phyloP scores from a whole-genome alignment of 2,113 vertebrate species.

The Apteryx mantelli region DNA sequence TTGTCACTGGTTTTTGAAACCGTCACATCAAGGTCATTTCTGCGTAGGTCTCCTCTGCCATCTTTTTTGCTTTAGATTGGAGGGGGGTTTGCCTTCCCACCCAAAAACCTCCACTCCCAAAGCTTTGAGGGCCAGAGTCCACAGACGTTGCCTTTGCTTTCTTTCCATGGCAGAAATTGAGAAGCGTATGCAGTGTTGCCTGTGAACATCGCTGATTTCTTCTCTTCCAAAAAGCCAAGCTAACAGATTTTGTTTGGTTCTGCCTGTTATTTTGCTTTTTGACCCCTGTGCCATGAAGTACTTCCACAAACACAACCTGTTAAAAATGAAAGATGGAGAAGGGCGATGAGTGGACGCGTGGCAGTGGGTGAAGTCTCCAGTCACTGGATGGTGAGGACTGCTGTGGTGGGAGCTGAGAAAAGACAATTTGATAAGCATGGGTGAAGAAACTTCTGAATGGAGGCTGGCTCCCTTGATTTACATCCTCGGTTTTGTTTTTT shows the following conservation, averaged over 20 bases:
- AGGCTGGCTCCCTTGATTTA: background rate
- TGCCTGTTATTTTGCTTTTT: background rate
- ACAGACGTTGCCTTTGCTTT: background rate
- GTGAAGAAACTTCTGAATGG: background rate
- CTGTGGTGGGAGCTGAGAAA: background rate
- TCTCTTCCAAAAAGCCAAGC: background rate
- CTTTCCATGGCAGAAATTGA: background rate
- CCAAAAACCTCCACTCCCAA: background rate
- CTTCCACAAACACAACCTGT: background rate
- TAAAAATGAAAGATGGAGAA: background rate
- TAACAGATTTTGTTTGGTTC: background rate
- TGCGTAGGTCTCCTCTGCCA: background rate
- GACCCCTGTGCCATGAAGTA: accelerated
- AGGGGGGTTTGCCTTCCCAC: background rate
- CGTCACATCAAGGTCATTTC: background rate
- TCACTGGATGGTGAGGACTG: background rate
- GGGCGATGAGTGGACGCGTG: background rate
- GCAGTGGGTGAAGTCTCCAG: background rate
- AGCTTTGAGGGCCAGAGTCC: accelerated
- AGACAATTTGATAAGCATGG: accelerated
- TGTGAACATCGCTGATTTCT: background rate
- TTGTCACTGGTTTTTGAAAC: background rate
- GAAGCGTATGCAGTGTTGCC: background rate
- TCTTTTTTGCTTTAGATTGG: background rate
- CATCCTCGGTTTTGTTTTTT: background rate